Evolutionary conservation across 2,113 vertebrate species (phyloP), one percentile per base, ranked within the genome.

Genomic region (Bufo gargarizans): DNA sequence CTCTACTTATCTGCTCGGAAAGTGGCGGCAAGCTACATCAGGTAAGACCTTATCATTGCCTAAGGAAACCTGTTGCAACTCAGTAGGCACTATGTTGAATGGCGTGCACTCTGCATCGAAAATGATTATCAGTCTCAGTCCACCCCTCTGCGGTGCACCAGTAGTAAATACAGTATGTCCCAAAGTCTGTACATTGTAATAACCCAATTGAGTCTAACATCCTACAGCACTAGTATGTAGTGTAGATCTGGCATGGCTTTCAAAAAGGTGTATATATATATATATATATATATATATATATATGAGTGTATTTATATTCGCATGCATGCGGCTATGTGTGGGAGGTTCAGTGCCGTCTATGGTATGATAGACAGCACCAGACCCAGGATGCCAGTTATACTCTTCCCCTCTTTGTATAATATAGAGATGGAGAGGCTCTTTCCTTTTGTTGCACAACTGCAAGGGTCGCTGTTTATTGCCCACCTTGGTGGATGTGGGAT

Each of bases 401-500:
- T 67, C 56, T 50, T 33, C 47, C 50, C 88, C 71, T 45, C 50
- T 56, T 84, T 84, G 63, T 79, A 58, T 78, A 80, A 87, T 87
- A 87, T 80, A 79, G 77, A 87, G 77, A 87, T 78, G 76, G 76
- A 80, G 43, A 69, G n/a, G 61, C 77, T 59, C 20, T 82, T 11
- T 65, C 19, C 87, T 88, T 67, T 74, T 56, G 58, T 77, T 59
- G 43, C 12, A 43, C 43, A 53, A 49, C 49, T 43, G 6, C 82
- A 50, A 56, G 82, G 77, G 81, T 89, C 80, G 82, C 50, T 67
- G 85, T 50, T 89, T 87, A 77, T 65, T 86, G 61, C 71, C 85
- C 87, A 84, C 89, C 85, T 87, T 85, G 56, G 81, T 82, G 82
- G 87, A 90, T 84, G 61, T 86, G 86, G 88, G 86, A 89, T 87